phyloP scores from a whole-genome alignment of 2,797 vertebrate species.

The Oreochromis mossambicus region DNA sequence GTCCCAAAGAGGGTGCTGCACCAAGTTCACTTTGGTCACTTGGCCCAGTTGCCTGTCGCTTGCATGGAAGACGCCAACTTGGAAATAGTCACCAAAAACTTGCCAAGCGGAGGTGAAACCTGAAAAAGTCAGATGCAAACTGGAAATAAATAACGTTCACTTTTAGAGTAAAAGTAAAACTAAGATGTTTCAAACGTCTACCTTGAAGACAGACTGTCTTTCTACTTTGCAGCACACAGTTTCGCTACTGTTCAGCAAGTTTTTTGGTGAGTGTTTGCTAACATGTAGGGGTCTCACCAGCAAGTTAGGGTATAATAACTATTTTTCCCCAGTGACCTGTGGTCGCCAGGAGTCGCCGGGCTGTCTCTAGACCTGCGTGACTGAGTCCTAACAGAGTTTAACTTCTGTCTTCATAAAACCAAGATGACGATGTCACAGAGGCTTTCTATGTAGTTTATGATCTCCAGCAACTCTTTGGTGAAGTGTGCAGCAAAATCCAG shows the following conservation, averaged over 20 bases:
- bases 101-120: neutral
- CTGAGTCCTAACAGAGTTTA: neutral
- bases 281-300: neutral
- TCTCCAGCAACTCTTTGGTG: neutral
- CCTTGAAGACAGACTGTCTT: neutral
- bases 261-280: neutral
- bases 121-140: neutral
- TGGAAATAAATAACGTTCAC: neutral
- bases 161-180: neutral
- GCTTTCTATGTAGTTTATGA: neutral
- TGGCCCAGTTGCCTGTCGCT: neutral
- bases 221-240: neutral
- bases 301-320: neutral
- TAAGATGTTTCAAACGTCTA: neutral
- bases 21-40: neutral
- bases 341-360: accelerated
- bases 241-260: neutral
- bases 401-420: neutral
- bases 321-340: neutral
- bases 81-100: neutral
- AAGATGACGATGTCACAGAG: neutral
- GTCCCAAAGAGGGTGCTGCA: neutral
- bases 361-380: neutral
- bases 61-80: neutral
- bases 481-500: neutral